A percentile compares a stretch with the other conserved stretches of the same genome.
phyloP scores from a whole-genome alignment of 2,113 vertebrate genomes.

The Pollimyrus isidori region DNA sequence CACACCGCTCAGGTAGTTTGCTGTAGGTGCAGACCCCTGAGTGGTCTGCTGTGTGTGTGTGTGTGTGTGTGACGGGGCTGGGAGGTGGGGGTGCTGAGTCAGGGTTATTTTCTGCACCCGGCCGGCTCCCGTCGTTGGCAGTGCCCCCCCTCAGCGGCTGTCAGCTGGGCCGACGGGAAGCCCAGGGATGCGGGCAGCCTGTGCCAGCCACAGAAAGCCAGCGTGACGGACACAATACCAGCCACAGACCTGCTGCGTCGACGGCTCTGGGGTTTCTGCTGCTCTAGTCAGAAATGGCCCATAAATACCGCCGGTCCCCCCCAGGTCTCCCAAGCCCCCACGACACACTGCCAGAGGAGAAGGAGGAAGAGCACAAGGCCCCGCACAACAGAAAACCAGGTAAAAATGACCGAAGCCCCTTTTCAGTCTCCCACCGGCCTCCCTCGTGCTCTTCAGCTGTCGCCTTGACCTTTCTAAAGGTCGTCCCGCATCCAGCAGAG shows the following conservation, averaged over 20 bases:
- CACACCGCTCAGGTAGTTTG: not conserved
- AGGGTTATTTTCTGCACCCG: constrained; percentile 52
- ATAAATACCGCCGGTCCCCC: constrained; percentile 67
- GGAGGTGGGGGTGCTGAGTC: constrained; percentile 53
- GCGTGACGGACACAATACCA: constrained; percentile 63
- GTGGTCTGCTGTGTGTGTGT: no score
- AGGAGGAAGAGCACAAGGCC: constrained; percentile 37
- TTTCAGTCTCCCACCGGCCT: not conserved
- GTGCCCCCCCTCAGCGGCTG: constrained; percentile 45
- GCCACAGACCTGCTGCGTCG: constrained; percentile 76
- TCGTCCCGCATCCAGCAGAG: not conserved
- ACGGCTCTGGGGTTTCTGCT: constrained; percentile 69
- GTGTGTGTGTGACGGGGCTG: constrained; percentile 16
- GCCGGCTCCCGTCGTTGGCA: constrained; percentile 46
- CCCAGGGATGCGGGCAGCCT: constrained; percentile 25
- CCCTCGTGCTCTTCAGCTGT: not conserved
- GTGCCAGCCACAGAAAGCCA: constrained; percentile 50
- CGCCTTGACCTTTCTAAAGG: not conserved
- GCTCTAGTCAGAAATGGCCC: constrained; percentile 66
- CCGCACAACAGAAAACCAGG: constrained; percentile 51
- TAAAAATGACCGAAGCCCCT: constrained; percentile 6
- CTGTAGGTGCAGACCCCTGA: not conserved
- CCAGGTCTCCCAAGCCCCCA: constrained; percentile 34
- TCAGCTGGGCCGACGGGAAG: constrained; percentile 44
- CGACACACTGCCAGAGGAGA: constrained; percentile 34